Evolutionary conservation across 2,797 vertebrate species (phyloP).

Genomic region (Coracias cyanogaster): DNA sequence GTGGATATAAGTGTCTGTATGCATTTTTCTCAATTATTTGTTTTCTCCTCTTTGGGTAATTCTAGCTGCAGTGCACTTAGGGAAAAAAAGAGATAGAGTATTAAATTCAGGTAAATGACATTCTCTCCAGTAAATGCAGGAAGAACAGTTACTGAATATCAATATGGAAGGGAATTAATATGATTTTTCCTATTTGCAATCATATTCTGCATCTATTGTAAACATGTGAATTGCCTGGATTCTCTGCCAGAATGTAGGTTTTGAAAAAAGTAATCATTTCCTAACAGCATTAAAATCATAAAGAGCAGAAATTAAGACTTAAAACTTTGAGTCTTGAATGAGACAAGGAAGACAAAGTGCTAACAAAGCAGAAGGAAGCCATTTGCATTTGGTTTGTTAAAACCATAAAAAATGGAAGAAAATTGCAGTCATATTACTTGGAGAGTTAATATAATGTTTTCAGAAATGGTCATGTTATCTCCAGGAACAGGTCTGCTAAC

Average conservation of each 20-base stretch:
- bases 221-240: background rate
- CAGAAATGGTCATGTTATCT: background rate
- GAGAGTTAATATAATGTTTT: background rate
- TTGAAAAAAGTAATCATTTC: background rate
- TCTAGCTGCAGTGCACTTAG: background rate
- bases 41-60: background rate
- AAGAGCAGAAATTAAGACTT: background rate
- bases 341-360: background rate
- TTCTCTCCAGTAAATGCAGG: background rate
- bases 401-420: constrained; percentile 10
- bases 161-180: background rate
- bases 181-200: background rate
- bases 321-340: background rate
- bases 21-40: background rate
- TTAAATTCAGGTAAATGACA: background rate
- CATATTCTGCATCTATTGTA: background rate
- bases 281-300: background rate
- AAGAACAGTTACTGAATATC: background rate
- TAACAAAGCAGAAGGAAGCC: background rate
- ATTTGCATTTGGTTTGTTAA: background rate
- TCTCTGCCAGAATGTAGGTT: background rate
- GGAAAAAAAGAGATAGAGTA: background rate
- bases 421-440: background rate
- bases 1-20: background rate
- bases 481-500: background rate